Conservation (phyloP, 1,140 invertebrate species). For the Meteorus sp. region DNA sequence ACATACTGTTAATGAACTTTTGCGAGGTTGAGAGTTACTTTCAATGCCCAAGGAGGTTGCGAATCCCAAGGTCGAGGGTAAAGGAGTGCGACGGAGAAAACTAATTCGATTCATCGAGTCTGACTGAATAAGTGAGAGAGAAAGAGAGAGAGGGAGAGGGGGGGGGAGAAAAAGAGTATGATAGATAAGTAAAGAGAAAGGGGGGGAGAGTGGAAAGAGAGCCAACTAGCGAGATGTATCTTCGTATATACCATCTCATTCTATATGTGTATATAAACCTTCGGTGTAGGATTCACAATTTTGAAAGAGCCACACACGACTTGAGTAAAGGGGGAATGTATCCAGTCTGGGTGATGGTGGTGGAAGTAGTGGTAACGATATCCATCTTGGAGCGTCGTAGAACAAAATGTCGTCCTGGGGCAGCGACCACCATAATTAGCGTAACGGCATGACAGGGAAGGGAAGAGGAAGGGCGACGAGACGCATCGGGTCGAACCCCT, state of each 20-base stretch:
- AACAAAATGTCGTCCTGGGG: slow-evolving; percentile 56
- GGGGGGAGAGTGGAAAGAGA: no score
- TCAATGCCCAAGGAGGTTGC: background rate
- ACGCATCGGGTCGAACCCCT: slow-evolving; percentile 4
- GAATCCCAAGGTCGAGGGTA: slow-evolving; percentile 11
- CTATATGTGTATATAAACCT: background rate
- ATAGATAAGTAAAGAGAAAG: no score
- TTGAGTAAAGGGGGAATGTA: slow-evolving; percentile 1
- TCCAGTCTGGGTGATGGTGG: slow-evolving; percentile 8
- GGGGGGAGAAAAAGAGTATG: no score
- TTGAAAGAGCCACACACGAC: background rate
- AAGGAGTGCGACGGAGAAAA: background rate
- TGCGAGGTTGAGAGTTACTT: background rate
- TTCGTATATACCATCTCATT: background rate
- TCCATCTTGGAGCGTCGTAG: slow-evolving; percentile 44
- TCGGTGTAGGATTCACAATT: slow-evolving; percentile 3
- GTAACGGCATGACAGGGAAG: slow-evolving; percentile 19
- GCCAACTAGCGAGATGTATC: no score
- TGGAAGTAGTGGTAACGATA: slow-evolving; percentile 24
- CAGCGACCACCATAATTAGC: slow-evolving; percentile 55
- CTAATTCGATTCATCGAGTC: no score
- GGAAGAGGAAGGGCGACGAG: slow-evolving; percentile 19
- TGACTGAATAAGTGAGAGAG: no score
- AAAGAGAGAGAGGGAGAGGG: no score
- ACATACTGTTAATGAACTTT: no score